Evolutionary conservation across 1,140 invertebrate genomes (phyloP).

Genomic region (Sarcophaga peregrina): DNA sequence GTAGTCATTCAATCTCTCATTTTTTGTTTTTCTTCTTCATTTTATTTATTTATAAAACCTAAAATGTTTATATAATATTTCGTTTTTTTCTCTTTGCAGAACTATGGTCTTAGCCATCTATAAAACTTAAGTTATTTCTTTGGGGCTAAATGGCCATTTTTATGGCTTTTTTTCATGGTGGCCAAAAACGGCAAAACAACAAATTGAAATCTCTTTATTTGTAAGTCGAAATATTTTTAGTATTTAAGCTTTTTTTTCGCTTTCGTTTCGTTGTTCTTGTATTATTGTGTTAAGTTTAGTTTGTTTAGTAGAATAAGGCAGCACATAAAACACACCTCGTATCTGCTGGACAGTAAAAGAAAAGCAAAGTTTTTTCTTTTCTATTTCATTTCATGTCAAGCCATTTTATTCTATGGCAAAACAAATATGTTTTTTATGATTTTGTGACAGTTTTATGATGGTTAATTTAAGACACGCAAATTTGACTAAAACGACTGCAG

Average conservation of each 20-base stretch:
- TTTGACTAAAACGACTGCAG: not conserved
- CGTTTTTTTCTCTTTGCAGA: too few species aligned
- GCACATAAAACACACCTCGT: not conserved
- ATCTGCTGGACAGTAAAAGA: not conserved
- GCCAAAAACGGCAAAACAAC: not conserved
- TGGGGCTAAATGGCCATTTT: constrained; percentile 1
- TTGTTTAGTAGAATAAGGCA: not conserved
- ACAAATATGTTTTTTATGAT: constrained; percentile 35
- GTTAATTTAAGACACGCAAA: constrained; percentile 35
- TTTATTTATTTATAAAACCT: too few species aligned
- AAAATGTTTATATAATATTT: too few species aligned
- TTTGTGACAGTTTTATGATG: constrained; percentile 37
- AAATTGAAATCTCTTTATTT: constrained; percentile 16
- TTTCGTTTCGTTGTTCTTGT: too few species aligned
- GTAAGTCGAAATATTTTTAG: not conserved
- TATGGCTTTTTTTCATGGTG: constrained; percentile 1
- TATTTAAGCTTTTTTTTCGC: not conserved
- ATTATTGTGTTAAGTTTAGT: too few species aligned
- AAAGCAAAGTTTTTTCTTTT: not conserved
- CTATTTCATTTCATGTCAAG: not conserved
- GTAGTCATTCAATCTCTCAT: not conserved
- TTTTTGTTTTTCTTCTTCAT: not conserved
- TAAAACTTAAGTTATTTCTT: constrained; percentile 15
- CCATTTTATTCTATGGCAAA: not conserved
- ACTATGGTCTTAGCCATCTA: too few species aligned